A percentile compares a stretch with the other conserved stretches of the same genome.
These are phyloP conservation scores for Eurytoma californica DNA, from an alignment of 2,888 invertebrate species.

Conservation along the genomic window DNA sequence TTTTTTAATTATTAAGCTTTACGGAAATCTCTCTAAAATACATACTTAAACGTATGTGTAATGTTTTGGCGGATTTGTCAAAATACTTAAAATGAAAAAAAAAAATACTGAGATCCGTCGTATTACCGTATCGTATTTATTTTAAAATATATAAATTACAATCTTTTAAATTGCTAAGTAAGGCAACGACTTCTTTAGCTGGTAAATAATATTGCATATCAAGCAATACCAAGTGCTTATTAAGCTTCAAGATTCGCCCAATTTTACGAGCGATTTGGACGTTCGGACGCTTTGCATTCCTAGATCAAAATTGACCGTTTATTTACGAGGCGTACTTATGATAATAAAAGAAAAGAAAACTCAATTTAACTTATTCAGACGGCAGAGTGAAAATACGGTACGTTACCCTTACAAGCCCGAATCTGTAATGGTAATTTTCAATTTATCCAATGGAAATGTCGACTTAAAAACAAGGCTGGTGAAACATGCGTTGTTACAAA, in stretches of 20 bases:
- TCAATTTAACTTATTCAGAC: constrained; percentile 24
- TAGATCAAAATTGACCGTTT: constrained; percentile 43
- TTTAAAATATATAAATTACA: constrained; percentile 42
- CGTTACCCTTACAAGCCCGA: constrained; percentile 37
- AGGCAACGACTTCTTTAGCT: constrained; percentile 41
- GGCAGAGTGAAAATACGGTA: constrained; percentile 21
- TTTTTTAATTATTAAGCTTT: constrained; percentile 47
- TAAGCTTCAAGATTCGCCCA: constrained; percentile 36
- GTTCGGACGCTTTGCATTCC: constrained; percentile 51
- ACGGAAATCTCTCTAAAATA: constrained; percentile 46
- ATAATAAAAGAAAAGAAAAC: constrained; percentile 29
- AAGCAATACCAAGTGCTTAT: constrained; percentile 44
- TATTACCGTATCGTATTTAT: constrained; percentile 47
- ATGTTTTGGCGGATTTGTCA: constrained; percentile 36
- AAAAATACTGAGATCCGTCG: constrained; percentile 18
- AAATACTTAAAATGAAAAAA: constrained; percentile 12
- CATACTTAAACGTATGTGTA: constrained; percentile 43
- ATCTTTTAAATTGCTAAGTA: constrained; percentile 51
- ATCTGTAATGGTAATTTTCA: constrained; percentile 45
- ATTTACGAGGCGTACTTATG: constrained; percentile 36
- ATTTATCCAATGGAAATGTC: constrained; percentile 48
- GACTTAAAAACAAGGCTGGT: constrained; percentile 56
- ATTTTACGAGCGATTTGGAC: constrained; percentile 28
- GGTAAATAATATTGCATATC: constrained; percentile 45
- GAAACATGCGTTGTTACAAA: constrained; percentile 54